Conservation (phyloP, 2,888 invertebrate species). For the Cyclophora albipunctata region DNA sequence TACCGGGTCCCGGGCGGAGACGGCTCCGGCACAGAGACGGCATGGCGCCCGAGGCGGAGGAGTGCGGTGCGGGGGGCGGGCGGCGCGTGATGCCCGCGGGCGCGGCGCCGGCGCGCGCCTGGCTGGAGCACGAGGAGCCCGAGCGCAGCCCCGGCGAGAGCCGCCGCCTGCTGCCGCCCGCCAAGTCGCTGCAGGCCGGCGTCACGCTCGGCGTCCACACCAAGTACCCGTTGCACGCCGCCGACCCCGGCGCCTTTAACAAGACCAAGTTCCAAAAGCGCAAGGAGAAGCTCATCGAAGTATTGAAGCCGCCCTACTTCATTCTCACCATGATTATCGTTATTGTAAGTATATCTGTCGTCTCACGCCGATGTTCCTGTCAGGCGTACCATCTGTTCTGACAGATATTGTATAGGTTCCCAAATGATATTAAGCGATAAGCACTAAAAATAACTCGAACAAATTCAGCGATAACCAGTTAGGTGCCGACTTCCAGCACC, state of each 20-base stretch:
- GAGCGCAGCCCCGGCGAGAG: conserved; percentile 46
- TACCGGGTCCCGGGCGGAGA: conserved; percentile 5
- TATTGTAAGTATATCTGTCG: conserved; percentile 43
- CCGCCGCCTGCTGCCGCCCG: conserved; percentile 37
- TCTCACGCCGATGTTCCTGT: too few species aligned
- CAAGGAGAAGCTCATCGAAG: conserved; percentile 46
- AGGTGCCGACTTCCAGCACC: too few species aligned
- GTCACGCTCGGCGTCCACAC: conserved; percentile 43
- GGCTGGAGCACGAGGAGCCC: conserved; percentile 47
- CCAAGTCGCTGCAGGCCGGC: conserved; percentile 41
- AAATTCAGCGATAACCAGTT: too few species aligned
- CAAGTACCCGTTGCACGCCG: conserved; percentile 27
- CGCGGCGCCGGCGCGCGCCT: conserved; percentile 37
- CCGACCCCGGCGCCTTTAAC: conserved; percentile 15
- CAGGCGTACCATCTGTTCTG: too few species aligned
- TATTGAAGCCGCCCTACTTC: conserved; percentile 57
- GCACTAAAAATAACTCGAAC: too few species aligned
- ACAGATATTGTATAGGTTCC: too few species aligned
- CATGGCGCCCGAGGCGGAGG: conserved; percentile 50
- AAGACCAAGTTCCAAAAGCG: conserved; percentile 51
- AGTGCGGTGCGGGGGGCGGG: conserved; percentile 30
- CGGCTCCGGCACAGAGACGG: neutral
- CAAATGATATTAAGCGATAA: too few species aligned
- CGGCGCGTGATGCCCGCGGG: conserved; percentile 35
- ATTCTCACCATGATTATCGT: conserved; percentile 52